Evolutionary conservation across 2,888 invertebrate genomes (phyloP).

Genomic region (Lithophane ornitopus): DNA sequence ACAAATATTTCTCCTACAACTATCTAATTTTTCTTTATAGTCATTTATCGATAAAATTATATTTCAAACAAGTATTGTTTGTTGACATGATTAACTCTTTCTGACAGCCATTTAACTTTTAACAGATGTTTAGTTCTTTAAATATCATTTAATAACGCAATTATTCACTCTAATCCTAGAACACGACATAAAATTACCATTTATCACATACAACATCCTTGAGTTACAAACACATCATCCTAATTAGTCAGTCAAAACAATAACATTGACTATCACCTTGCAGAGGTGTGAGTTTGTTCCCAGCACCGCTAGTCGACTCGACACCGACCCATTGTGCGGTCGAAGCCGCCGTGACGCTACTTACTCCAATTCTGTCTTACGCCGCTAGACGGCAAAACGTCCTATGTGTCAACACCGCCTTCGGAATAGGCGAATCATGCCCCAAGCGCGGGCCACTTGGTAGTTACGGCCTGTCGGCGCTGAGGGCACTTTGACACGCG

Average conservation of each 20-base stretch:
- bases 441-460: constrained; percentile 69
- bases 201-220: constrained; percentile 61
- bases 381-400: constrained; percentile 77
- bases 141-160: constrained; percentile 42
- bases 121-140: constrained; percentile 38
- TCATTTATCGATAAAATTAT: constrained; percentile 36
- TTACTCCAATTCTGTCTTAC: constrained; percentile 90
- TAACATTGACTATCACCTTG: constrained; percentile 86
- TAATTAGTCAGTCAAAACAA: constrained; percentile 88
- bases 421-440: constrained; percentile 71
- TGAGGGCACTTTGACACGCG: constrained; percentile 53
- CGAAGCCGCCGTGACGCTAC: constrained; percentile 90
- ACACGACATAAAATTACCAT: constrained; percentile 41
- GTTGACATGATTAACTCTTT: constrained; percentile 37
- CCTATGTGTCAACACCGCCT: constrained; percentile 78
- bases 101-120: constrained; percentile 43
- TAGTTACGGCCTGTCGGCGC: constrained; percentile 77
- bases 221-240: constrained; percentile 75
- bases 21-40: constrained; percentile 34
- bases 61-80: constrained; percentile 37
- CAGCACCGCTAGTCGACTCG: constrained; percentile 88
- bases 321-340: constrained; percentile 89
- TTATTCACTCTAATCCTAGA: constrained; percentile 58
- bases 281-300: constrained; percentile 87
- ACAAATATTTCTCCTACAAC: constrained; percentile 43